These are phyloP conservation scores for Todiramphus chloris DNA, from an alignment of 2,113 vertebrate species.

Conservation along the genomic window DNA sequence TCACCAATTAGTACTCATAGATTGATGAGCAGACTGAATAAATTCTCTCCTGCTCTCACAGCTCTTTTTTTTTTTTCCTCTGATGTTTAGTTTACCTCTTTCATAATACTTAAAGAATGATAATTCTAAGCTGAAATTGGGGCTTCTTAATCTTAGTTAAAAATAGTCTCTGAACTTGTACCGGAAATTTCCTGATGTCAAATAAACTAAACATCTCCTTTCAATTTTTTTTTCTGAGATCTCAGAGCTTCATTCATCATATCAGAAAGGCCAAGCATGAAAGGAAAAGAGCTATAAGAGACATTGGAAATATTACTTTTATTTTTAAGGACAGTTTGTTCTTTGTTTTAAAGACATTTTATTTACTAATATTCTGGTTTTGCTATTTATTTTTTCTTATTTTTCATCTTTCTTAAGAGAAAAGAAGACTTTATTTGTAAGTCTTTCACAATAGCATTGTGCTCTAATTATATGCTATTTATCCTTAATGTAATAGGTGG, in stretches of 20 bases:
- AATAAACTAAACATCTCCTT: background rate
- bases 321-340: background rate
- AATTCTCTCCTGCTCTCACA: background rate
- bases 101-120: background rate
- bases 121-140: background rate
- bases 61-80: background rate
- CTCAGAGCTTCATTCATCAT: background rate
- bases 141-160: background rate
- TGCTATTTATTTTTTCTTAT: background rate
- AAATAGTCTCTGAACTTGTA: background rate
- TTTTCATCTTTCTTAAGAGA: background rate
- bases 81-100: background rate
- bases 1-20: background rate
- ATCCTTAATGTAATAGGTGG: background rate
- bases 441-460: background rate
- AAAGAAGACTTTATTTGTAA: background rate
- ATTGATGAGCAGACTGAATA: background rate
- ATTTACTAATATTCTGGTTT: background rate
- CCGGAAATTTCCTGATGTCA: background rate
- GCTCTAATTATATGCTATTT: background rate
- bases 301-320: background rate
- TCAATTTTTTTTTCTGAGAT: background rate
- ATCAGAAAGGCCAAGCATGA: background rate
- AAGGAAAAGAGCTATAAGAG: background rate
- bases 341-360: background rate